Percentiles rank a stretch among this genome's conserved stretches.
Evolutionary conservation across 92 coral and sea anemone species (phyloP).

Genomic region (Nematostella vectensis): DNA sequence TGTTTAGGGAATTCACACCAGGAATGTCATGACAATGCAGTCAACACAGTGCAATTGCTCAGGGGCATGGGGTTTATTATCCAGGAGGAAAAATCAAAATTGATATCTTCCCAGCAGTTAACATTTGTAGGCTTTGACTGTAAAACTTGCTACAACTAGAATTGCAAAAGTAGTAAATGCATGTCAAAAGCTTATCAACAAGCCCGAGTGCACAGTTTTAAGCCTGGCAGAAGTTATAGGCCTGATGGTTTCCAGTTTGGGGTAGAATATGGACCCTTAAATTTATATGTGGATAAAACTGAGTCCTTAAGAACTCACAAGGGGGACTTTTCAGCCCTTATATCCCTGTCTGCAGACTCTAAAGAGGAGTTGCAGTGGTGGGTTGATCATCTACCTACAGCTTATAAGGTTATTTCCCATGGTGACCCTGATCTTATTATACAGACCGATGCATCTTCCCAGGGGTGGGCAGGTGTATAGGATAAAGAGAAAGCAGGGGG

Average conservation of each 20-base stretch:
- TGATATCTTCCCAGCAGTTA: conserved; percentile 35
- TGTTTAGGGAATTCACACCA: conserved; percentile 32
- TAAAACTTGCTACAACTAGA: too few species aligned
- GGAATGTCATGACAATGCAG: conserved; percentile 37
- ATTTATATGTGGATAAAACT: conserved; percentile 35
- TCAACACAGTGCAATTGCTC: conserved; percentile 26
- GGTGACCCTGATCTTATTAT: conserved; percentile 33
- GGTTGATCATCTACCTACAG: conserved; percentile 13
- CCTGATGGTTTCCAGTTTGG: conserved; percentile 46
- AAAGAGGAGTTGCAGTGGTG: conserved; percentile 25
- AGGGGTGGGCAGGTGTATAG: conserved; percentile 39
- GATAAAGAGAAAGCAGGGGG: conserved; percentile 31
- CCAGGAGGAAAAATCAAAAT: conserved; percentile 41
- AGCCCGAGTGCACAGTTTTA: conserved; percentile 17
- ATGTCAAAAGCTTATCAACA: conserved; percentile 23
- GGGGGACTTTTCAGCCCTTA: conserved; percentile 4
- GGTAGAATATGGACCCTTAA: conserved; percentile 39
- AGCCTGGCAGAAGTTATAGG: conserved; percentile 48
- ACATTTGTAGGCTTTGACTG: conserved; percentile 44
- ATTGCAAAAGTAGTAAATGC: conserved; percentile 25
- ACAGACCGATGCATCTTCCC: conserved; percentile 47
- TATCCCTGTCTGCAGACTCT: conserved; percentile 19
- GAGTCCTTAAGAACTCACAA: conserved; percentile 34
- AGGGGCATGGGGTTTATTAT: conserved; percentile 31
- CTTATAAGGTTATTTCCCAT: conserved; percentile 31